Evolutionary conservation across 2,113 vertebrate species (phyloP), one percentile per base, ranked within the genome.

Genomic region (Eurypyga helias): DNA sequence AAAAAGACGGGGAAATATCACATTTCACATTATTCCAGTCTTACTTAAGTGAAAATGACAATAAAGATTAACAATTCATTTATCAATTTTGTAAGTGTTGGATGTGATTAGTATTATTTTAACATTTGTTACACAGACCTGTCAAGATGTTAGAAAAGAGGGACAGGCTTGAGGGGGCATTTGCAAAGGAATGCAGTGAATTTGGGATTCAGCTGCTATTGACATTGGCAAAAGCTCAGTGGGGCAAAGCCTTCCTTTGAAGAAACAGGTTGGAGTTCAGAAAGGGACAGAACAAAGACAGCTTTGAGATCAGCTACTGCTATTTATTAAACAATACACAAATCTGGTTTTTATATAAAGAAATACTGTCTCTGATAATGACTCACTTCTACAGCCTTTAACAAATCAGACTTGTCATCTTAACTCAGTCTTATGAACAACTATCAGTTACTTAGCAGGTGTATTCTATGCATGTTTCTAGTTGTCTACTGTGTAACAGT

Each of bases 61-160:
- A 83, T 79, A 46, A 67, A 58, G 11, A 70, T 76, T 95, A 96
- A 91, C 48, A 94, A 80, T n/a, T 93, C 13, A 66, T 95, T 93
- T 89, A 70, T n/a, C 41, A 52, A 26, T 89, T 95, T 76, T 57
- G 3, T 62, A 89, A 66, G 34, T 58, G 52, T 55, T 94, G 69
- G 41, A 79, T 70, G 13, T 34, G 58, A 89, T 71, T 82, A 82
- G 62, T 25, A 87, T 45, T 8, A 62, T 90, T 85, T 90, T 54
- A 67, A 70, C n/a, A 76, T 31, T 61, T 94, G 93, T 90, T 77
- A 69, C 19, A 67, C 11, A 84, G 72, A 81, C n/a, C 26, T 93
- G 65, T 55, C 69, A 83, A 78, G 57, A 38, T 52, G 77, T 2
- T 72, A 82, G 66, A 52, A 64, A 87, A 93, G 49, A 51, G 41